A percentile compares a stretch with the other conserved stretches of the same genome.
Evolutionary conservation across 2,888 invertebrate species (phyloP).

Genomic region (Ophion slaviceki): DNA sequence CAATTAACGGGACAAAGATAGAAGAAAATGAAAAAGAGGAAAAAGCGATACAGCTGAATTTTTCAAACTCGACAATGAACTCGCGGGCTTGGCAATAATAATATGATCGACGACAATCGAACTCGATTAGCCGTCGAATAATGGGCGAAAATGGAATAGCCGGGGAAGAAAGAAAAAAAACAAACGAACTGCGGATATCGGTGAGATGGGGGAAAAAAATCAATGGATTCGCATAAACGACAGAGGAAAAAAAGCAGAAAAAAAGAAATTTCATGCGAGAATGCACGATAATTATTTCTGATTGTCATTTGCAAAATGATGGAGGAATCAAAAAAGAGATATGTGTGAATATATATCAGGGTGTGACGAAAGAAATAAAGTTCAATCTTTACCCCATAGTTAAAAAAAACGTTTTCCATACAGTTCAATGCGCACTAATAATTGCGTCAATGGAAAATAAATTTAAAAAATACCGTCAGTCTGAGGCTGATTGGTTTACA

Average conservation of each 20-base stretch:
- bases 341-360: slow-evolving; percentile 35
- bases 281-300: slow-evolving; percentile 50
- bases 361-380: background rate
- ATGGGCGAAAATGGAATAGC: background rate
- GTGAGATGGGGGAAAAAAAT: background rate
- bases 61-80: background rate
- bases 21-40: background rate
- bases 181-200: background rate
- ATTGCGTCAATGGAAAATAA: too few relatives aligned
- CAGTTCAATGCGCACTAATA: too few relatives aligned
- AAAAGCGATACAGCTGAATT: slow-evolving; percentile 9
- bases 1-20: background rate
- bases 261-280: slow-evolving; percentile 19
- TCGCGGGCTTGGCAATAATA: slow-evolving; percentile 37
- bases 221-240: slow-evolving; percentile 22
- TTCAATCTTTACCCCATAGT: background rate
- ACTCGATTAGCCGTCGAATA: slow-evolving; percentile 28
- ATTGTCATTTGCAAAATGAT: slow-evolving; percentile 35
- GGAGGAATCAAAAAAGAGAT: slow-evolving; percentile 24
- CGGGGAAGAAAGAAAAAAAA: slow-evolving; percentile 20
- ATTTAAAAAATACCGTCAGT: too few relatives aligned
- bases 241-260: background rate
- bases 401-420: too few relatives aligned
- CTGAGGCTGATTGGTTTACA: background rate
- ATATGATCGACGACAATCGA: slow-evolving; percentile 2